Conservation (phyloP, 1,140 invertebrate species). For the Popillia japonica region DNA sequence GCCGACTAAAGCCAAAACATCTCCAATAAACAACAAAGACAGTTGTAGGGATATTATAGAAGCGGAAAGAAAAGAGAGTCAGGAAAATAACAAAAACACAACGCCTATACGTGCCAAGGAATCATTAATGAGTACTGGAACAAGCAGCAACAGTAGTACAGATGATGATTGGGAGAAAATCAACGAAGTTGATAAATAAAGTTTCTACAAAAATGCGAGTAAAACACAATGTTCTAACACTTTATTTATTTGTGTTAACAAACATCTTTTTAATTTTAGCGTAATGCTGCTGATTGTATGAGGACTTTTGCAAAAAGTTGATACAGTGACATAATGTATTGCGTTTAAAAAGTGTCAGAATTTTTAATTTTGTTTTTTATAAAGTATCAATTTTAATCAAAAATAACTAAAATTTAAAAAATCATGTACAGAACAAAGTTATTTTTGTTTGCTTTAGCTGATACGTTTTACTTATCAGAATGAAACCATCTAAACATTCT, state of each 20-base stretch:
- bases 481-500: neutral
- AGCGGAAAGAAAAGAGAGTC: constrained; percentile 43
- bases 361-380: too few relatives aligned
- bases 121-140: constrained; percentile 49
- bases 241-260: neutral
- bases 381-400: too few relatives aligned
- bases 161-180: constrained; percentile 61
- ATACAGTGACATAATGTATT: neutral
- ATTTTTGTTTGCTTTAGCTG: too few relatives aligned
- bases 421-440: too few relatives aligned
- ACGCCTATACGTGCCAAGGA: constrained; percentile 23
- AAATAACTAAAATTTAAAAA: too few relatives aligned
- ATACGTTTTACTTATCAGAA: neutral
- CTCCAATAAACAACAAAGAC: constrained; percentile 27
- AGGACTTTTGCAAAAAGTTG: neutral
- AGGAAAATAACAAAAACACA: constrained; percentile 5
- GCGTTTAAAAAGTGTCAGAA: too few relatives aligned
- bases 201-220: neutral
- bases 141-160: constrained; percentile 54
- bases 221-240: neutral
- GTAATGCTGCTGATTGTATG: neutral
- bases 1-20: constrained; percentile 37
- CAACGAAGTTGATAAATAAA: neutral
- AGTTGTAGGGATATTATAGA: neutral
- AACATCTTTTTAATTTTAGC: neutral